These are phyloP conservation scores for Paraplagusia blochii DNA, from an alignment of 2,113 vertebrate species.

Conservation along the genomic window DNA sequence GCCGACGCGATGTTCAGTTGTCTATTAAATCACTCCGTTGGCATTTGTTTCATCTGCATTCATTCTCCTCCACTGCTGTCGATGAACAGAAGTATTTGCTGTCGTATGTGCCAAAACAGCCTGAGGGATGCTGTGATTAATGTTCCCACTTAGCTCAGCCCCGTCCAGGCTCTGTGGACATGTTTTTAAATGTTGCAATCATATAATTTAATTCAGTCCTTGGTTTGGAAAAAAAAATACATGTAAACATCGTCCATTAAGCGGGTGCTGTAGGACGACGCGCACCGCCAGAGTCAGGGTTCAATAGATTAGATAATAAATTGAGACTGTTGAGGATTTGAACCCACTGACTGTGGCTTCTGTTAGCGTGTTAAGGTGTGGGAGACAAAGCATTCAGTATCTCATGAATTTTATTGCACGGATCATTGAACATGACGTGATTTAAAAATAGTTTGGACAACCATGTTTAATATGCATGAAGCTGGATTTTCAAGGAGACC, in stretches of 20 bases:
- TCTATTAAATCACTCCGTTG: conserved; percentile 42
- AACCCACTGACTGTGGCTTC: conserved; percentile 37
- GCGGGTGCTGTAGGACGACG: conserved; percentile 25
- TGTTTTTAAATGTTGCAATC: conserved; percentile 40
- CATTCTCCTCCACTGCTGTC: conserved; percentile 50
- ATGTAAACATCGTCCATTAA: conserved; percentile 39
- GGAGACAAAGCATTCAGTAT: conserved; percentile 48
- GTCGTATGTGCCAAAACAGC: conserved; percentile 40
- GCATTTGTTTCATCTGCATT: conserved; percentile 37
- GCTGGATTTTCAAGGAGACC: conserved; percentile 72
- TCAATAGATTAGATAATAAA: conserved; percentile 63
- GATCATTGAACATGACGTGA: conserved; percentile 79
- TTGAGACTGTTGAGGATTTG: conserved; percentile 41
- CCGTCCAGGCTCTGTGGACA: conserved; percentile 38
- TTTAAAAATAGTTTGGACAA: conserved; percentile 78
- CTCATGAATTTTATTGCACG: conserved; percentile 69
- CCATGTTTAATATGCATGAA: conserved; percentile 79
- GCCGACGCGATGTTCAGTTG: conserved; percentile 20
- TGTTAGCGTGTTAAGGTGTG: conserved; percentile 28
- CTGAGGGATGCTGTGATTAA: conserved; percentile 57
- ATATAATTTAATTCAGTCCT: conserved; percentile 58
- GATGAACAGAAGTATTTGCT: conserved; percentile 60
- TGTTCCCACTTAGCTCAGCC: conserved; percentile 48
- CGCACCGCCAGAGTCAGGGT: conserved; percentile 42
- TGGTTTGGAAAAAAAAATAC: conserved; percentile 51